Conservation (phyloP, 2,797 vertebrate species). For the Silurus lanzhouensis region DNA sequence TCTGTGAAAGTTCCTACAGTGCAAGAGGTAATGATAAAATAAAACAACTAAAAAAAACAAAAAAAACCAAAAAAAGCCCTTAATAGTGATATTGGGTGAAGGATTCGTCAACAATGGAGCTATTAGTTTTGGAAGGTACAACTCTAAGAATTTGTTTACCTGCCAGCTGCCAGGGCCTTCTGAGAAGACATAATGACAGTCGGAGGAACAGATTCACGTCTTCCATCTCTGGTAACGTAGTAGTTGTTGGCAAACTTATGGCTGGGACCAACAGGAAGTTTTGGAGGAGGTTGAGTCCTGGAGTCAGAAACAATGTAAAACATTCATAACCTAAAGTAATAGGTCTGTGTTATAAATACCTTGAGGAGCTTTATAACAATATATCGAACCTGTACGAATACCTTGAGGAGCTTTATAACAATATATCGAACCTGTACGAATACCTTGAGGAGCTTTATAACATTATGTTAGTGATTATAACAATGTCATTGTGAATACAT, state of each 20-base stretch:
- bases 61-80: background rate
- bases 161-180: conserved; percentile 73
- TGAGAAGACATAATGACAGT: conserved; percentile 79
- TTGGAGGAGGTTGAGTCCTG: conserved; percentile 87
- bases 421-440: background rate
- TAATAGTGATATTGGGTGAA: background rate
- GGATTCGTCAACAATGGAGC: background rate
- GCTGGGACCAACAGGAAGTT: conserved; percentile 85
- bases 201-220: conserved; percentile 80
- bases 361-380: background rate
- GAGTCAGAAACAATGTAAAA: background rate
- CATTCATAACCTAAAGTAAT: conserved; percentile 14
- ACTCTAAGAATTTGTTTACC: conserved; percentile 58
- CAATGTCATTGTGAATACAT: background rate
- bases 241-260: conserved; percentile 87
- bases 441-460: background rate
- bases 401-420: background rate
- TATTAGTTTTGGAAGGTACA: background rate
- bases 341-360: background rate
- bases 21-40: background rate
- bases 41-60: background rate
- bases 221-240: conserved; percentile 87
- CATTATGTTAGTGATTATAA: background rate
- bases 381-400: background rate
- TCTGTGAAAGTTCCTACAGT: background rate